phyloP scores from a whole-genome alignment of 2,797 vertebrate genomes.

The Cynopterus sphinx region DNA sequence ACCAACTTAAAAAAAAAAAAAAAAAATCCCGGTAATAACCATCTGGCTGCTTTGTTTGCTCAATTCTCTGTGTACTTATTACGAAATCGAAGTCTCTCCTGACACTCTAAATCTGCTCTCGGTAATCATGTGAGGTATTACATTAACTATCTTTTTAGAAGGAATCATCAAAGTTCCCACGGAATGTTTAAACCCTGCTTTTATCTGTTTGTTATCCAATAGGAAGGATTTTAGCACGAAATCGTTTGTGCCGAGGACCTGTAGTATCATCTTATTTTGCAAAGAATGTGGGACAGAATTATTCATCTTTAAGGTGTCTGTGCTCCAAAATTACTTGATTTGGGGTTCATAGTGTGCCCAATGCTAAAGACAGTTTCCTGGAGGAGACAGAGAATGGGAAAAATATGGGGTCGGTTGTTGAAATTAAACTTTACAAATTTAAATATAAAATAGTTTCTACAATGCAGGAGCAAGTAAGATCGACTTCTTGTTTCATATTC shows the following conservation, averaged over 20 bases:
- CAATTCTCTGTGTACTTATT: neutral
- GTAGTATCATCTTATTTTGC: neutral
- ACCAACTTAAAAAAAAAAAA: too few species aligned
- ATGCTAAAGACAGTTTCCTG: too few species aligned
- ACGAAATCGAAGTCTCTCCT: neutral
- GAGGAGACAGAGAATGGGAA: neutral
- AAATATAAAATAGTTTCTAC: neutral
- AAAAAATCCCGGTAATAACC: neutral
- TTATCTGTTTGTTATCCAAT: too few species aligned
- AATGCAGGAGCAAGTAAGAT: neutral
- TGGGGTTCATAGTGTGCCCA: too few species aligned
- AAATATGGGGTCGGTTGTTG: neutral
- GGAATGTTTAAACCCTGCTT: neutral
- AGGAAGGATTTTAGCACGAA: neutral
- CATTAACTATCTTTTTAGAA: neutral
- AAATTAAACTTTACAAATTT: neutral
- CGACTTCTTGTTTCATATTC: neutral
- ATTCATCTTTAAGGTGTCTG: neutral
- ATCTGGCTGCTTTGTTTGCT: neutral
- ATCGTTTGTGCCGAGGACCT: neutral
- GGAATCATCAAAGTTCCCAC: neutral
- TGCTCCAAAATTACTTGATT: neutral
- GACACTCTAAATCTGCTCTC: neutral
- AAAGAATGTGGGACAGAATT: neutral
- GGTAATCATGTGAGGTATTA: too few species aligned